Evolutionary conservation across 1,140 invertebrate species (phyloP), one percentile per base, ranked within the genome.

Genomic region (Trinorchestia longiramus): DNA sequence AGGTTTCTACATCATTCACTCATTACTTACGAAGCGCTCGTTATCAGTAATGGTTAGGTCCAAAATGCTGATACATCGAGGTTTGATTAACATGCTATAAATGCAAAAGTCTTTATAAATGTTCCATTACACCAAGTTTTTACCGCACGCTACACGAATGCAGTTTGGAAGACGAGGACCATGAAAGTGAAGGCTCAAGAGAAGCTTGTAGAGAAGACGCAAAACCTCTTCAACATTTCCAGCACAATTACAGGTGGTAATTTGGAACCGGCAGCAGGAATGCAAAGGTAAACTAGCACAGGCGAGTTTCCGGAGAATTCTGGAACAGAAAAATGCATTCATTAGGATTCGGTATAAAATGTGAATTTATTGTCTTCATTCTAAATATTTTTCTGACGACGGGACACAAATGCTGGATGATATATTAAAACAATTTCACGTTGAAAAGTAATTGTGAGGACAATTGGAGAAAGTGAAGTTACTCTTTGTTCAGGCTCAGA

Each of bases 281-380:
- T 90, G 88, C n/a, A 42, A 15, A 42, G 92, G 92, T 8, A 23
- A 40, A 44, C 44, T 94, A 94, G 92, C 92, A 94, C 3, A 45
- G 44, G 4, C 92, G 92, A 94, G 92, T 94, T 45, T 94, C 92
- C 44, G 92, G 43, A 45, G 92, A 94, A 40, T 47, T 94, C 92
- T 94, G 92, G 44, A 94, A 94, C 17, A 94, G n/a, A 40, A 28
- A 94, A 8, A 90, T 90, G 41, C 36, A 42, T 19, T 1, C n/a
- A 90, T 90, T 42, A 42, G 41, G 47, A 53, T 8, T 19, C 19
- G 47, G 47, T 53, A 53, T 53, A 53, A 53, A 53, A 53, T 19
- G 47, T 19, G 6, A 8, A 53, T 53, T 53, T 53, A 19, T 53
- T 53, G 6, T 19, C 19, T 19, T 6, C 47, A 53, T 53, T 19